phyloP scores from a whole-genome alignment of 2,113 vertebrate species.

The Talpa occidentalis region DNA sequence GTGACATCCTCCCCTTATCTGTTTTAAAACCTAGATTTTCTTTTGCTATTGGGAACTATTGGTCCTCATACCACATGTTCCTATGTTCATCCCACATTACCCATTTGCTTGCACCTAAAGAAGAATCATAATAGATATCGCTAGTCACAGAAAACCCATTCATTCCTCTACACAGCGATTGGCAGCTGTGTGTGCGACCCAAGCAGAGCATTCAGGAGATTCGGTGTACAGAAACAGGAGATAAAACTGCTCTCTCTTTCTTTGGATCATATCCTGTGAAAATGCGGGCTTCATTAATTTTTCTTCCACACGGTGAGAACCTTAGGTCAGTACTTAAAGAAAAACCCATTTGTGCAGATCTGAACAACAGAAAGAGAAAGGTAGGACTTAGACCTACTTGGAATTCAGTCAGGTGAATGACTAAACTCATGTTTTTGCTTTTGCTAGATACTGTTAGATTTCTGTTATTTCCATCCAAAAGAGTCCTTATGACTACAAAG shows the following conservation, averaged over 20 bases:
- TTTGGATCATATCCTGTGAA: neutral
- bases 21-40: neutral
- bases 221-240: neutral
- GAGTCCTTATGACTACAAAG: neutral
- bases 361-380: neutral
- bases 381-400: neutral
- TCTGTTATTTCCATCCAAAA: neutral
- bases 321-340: neutral
- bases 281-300: neutral
- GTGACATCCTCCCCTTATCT: neutral
- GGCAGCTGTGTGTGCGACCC: accelerated
- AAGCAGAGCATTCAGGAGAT: neutral
- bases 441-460: neutral
- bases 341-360: neutral
- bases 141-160: neutral
- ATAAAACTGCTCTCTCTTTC: neutral
- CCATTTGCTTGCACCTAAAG: neutral
- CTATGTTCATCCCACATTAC: neutral
- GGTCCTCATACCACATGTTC: neutral
- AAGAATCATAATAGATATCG: neutral
- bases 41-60: neutral
- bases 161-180: neutral
- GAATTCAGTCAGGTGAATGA: neutral
- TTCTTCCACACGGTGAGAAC: neutral
- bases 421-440: neutral